phyloP scores from a whole-genome alignment of 2,888 invertebrate species.

The Parthenolecanium corni region DNA sequence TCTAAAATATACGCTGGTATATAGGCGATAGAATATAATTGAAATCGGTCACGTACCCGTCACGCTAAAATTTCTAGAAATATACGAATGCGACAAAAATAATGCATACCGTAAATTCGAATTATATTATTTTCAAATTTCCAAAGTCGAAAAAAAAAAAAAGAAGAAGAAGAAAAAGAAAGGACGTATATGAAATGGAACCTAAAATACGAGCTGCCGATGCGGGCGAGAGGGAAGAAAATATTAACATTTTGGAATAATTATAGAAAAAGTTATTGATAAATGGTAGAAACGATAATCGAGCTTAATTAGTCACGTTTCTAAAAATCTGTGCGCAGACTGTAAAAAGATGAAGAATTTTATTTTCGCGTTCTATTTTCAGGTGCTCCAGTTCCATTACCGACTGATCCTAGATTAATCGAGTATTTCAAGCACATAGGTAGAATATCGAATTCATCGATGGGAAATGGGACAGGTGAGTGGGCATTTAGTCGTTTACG shows the following conservation, averaged over 20 bases:
- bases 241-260: neutral
- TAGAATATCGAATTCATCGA: neutral
- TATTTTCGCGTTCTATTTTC: neutral
- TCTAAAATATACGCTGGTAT: no score
- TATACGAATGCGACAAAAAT: neutral
- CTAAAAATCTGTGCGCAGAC: neutral
- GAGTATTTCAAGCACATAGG: neutral
- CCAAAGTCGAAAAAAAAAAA: neutral
- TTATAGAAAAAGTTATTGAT: neutral
- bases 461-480: neutral
- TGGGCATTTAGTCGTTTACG: no score
- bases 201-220: neutral
- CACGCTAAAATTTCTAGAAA: constrained; percentile 11
- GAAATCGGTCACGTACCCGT: constrained; percentile 26
- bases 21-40: neutral
- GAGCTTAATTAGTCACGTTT: constrained; percentile 3
- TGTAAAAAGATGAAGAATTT: neutral
- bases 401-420: neutral
- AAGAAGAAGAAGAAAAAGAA: neutral
- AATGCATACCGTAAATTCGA: neutral
- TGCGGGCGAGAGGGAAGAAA: neutral
- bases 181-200: neutral
- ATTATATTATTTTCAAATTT: neutral
- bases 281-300: neutral
- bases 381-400: neutral